Base-by-base conservation (phyloP, 92 coral and sea anemone species). In the Zoanthus solanderi region DNA sequence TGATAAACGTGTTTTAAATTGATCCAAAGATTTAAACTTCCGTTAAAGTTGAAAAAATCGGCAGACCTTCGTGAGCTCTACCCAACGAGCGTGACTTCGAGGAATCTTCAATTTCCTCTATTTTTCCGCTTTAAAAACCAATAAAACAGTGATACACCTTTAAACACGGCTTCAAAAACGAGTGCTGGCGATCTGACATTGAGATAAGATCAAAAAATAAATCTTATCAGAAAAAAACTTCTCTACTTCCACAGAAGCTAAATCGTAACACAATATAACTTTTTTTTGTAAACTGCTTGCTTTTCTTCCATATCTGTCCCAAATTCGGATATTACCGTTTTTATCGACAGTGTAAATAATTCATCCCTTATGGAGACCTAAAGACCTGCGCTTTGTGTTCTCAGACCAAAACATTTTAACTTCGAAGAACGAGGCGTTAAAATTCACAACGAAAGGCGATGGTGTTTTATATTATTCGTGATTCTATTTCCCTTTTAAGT, bases 381-480 rank as follows among this genome's bases (percentile, higher is more conserved):
- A 15, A 9, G 42, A 28, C n/a, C 66, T 30, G 45, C 58, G 56
- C 47, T 23, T 81, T 81, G 75, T 81, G 23, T 30, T 52, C 13
- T 48, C 34, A 17, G 30, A 17, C 28, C 14, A 65, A 71, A 65
- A 45, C 15, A 18, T 5, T 37, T 11, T 6, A 29, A 12, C 28
- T 17, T 9, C 23, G 63, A 81, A 66, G 30, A 63, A 67, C 50
- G 46, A 65, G 57, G 75, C 75, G 58, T 53, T 57, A 46, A 66
- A 66, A 68, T 45, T 13, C 12, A 45, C 17, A 65, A 73, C 66
- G 66, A 81, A 81, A 68, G 47, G 45, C 45, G 23, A 46, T 37
- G 34, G 45, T n/a, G 46, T 81, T 81, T 66, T 5, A 23, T 68
- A 45, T 81, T 65, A 60, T 52, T 81, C 85, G 85, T 81, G 85